These are phyloP conservation scores for Leptopilina boulardi DNA, from an alignment of 1,140 invertebrate genomes.

Conservation along the genomic window DNA sequence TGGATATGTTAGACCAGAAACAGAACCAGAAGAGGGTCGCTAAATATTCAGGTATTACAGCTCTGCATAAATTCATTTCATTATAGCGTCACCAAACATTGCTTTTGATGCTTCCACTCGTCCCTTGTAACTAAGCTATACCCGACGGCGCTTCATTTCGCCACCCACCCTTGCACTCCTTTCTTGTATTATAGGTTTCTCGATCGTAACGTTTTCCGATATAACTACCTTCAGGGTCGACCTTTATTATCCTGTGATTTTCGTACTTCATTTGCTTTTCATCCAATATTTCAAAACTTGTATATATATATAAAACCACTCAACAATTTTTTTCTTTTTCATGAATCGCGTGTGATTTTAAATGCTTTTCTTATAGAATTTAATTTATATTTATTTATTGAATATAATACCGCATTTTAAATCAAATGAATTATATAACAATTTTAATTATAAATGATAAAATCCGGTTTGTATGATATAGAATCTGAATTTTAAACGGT, in stretches of 20 bases:
- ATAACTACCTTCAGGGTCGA: slow-evolving; percentile 22
- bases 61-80: slow-evolving; percentile 82
- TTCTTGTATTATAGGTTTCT: slow-evolving; percentile 21
- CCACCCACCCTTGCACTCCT: slow-evolving; percentile 51
- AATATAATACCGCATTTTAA: too few relatives aligned
- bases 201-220: slow-evolving; percentile 28
- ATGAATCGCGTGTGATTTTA: too few relatives aligned
- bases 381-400: too few relatives aligned
- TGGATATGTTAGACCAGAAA: slow-evolving; percentile 62
- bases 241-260: slow-evolving; percentile 26
- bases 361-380: too few relatives aligned
- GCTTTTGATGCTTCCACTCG: slow-evolving; percentile 75
- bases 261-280: neutral
- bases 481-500: too few relatives aligned
- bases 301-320: too few relatives aligned
- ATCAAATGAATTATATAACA: too few relatives aligned
- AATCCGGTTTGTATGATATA: too few relatives aligned
- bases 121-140: slow-evolving; percentile 66
- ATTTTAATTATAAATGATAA: too few relatives aligned
- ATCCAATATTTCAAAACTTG: neutral
- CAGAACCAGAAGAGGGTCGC: slow-evolving; percentile 75
- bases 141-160: slow-evolving; percentile 64
- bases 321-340: neutral
- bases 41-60: slow-evolving; percentile 81
- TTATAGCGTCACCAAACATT: slow-evolving; percentile 80